Percentiles rank a stretch among this genome's conserved stretches.
Evolutionary conservation across 2,888 invertebrate genomes (phyloP).

Genomic region (Temnothorax rugatulus): DNA sequence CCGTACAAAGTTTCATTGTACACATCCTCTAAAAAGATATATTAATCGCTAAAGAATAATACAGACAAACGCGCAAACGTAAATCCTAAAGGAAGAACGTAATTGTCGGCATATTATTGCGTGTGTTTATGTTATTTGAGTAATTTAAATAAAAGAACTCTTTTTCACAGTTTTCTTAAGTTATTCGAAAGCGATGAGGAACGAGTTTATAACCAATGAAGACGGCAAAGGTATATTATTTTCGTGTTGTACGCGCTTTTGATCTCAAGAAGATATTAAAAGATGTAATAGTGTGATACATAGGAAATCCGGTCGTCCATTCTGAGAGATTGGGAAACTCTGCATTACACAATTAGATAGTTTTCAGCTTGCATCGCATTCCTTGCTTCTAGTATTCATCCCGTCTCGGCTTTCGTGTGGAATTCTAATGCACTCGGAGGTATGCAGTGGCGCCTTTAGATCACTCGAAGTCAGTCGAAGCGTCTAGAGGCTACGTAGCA

Average conservation of each 20-base stretch:
- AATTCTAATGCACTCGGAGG: constrained; percentile 41
- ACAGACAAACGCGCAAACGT: background rate
- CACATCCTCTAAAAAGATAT: background rate
- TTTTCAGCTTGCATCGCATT: constrained; percentile 15
- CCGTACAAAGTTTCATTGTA: background rate
- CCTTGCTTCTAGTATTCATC: constrained; percentile 38
- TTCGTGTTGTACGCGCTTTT: background rate
- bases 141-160: background rate
- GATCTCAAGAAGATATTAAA: background rate
- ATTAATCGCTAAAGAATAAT: background rate
- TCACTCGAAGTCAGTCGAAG: constrained; percentile 11
- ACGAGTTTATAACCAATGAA: background rate
- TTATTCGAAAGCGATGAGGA: background rate
- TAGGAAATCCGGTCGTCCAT: constrained; percentile 1
- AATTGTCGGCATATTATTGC: background rate
- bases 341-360: constrained; percentile 15
- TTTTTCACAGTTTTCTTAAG: background rate
- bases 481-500: background rate
- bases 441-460: constrained; percentile 38
- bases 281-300: background rate
- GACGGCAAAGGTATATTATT: background rate
- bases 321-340: background rate
- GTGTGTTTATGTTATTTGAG: background rate
- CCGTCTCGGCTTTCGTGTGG: constrained; percentile 40
- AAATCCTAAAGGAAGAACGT: background rate